phyloP scores from a whole-genome alignment of 2,113 vertebrate species.

The Clupea harengus region DNA sequence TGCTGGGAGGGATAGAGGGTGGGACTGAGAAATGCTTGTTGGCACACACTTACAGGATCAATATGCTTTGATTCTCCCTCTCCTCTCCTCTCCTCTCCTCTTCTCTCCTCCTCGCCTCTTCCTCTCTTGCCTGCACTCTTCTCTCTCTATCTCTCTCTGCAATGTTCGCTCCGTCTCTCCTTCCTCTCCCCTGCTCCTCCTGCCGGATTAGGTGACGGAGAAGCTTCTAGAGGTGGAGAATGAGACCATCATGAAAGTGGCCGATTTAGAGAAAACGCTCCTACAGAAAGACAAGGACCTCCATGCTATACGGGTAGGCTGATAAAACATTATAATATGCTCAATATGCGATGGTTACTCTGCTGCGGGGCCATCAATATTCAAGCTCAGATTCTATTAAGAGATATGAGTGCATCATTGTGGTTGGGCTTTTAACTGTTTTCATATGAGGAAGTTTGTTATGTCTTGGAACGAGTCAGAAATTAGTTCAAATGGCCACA shows the following conservation, averaged over 20 bases:
- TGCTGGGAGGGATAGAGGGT: constrained; percentile 21
- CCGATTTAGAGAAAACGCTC: constrained; percentile 89
- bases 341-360: not conserved
- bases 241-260: constrained; percentile 95
- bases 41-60: not conserved
- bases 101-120: not conserved
- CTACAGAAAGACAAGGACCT: constrained; percentile 92
- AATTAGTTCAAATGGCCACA: too few species aligned
- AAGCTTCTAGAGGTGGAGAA: constrained; percentile 96
- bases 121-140: not conserved
- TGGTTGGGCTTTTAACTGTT: not conserved
- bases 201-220: constrained; percentile 78
- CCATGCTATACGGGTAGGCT: constrained; percentile 78
- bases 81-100: constrained; percentile 26
- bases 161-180: constrained; percentile 14
- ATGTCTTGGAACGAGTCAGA: too few species aligned
- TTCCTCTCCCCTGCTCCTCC: not conserved
- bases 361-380: not conserved
- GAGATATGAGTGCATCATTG: not conserved
- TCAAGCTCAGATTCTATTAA: not conserved
- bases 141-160: not conserved
- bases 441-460: too few species aligned
- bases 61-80: not conserved
- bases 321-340: constrained; percentile 33
- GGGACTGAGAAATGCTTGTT: constrained; percentile 1